These are phyloP conservation scores for Mythimna loreyi DNA, from an alignment of 2,888 invertebrate genomes.

Conservation along the genomic window DNA sequence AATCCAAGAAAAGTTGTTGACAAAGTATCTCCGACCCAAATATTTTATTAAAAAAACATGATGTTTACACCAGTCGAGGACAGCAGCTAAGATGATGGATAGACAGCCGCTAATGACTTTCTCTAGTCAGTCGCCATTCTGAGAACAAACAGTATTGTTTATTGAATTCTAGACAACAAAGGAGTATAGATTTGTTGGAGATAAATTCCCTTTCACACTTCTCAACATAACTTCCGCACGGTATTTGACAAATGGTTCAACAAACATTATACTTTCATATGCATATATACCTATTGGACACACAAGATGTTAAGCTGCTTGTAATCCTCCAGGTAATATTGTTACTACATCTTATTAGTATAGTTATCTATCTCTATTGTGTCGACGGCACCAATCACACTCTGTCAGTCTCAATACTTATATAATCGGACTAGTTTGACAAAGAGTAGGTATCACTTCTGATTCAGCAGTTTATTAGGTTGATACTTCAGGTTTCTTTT, in stretches of 20 bases:
- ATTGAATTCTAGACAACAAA: constrained; percentile 41
- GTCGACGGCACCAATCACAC: neutral
- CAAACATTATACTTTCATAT: neutral
- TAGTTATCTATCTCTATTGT: neutral
- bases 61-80: constrained; percentile 19
- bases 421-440: neutral
- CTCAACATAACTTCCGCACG: constrained; percentile 46
- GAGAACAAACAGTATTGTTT: constrained; percentile 22
- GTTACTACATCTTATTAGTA: neutral
- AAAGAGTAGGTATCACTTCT: too few species aligned
- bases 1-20: constrained; percentile 28
- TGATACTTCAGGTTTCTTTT: too few species aligned
- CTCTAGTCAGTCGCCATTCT: constrained; percentile 14
- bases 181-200: constrained; percentile 4
- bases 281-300: neutral
- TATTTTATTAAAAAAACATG: constrained; percentile 32
- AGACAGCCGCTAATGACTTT: constrained; percentile 40
- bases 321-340: too few species aligned
- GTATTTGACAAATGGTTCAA: constrained; percentile 33
- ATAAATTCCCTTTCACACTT: constrained; percentile 19
- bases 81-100: constrained; percentile 23
- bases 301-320: neutral
- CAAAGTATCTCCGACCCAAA: constrained; percentile 46
- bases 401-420: neutral
- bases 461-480: neutral